phyloP scores from a whole-genome alignment of 2,797 vertebrate species.

The Lepilemur ruficaudatus region DNA sequence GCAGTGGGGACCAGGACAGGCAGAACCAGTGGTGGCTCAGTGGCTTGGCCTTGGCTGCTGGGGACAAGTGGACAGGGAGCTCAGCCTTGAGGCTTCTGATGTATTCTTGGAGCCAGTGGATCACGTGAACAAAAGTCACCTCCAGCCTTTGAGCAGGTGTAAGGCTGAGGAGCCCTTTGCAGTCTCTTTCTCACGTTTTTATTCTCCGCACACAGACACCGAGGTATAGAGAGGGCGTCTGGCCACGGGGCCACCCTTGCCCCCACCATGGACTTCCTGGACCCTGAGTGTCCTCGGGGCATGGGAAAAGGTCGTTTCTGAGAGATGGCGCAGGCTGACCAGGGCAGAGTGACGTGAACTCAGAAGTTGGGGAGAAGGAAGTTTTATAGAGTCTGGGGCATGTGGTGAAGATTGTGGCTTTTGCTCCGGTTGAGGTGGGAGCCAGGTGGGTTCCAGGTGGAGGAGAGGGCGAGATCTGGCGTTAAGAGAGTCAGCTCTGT shows the following conservation, averaged over 20 bases:
- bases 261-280: background rate
- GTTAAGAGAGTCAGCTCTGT: background rate
- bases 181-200: background rate
- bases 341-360: background rate
- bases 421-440: background rate
- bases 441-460: background rate
- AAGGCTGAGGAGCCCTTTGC: background rate
- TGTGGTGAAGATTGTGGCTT: background rate
- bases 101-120: background rate
- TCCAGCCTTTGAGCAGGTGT: background rate
- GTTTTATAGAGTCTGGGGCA: background rate
- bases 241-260: background rate
- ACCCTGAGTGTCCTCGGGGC: background rate
- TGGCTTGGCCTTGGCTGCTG: background rate
- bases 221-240: background rate
- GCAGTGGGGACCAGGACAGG: background rate
- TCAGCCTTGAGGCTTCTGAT: background rate
- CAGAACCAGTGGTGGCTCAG: background rate
- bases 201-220: background rate
- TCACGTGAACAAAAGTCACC: background rate
- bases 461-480: background rate
- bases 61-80: background rate
- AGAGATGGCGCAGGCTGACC: background rate
- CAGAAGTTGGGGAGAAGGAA: background rate
- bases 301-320: background rate